Base-by-base conservation (phyloP, 1,140 invertebrate species). In the Caenorhabditis latens region DNA sequence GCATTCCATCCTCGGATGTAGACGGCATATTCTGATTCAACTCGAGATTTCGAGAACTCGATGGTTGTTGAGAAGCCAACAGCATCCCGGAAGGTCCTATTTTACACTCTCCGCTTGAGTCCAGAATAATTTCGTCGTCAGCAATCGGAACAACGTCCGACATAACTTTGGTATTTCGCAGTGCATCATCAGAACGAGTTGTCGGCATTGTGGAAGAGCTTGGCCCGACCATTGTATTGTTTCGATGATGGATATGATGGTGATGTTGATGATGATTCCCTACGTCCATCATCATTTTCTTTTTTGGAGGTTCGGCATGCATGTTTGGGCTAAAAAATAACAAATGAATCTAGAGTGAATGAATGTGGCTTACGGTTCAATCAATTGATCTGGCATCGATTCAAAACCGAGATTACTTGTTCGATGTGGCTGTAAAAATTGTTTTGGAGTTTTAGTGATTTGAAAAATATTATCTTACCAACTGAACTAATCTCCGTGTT, bases 341-440 rank as follows among this genome's bases (percentile, higher is more conserved):
- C 0, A 53, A 3, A 53, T 53, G 16, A 14, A 53, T 53, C 16
- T 53, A 53, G 50, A 53, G 9, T 53, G 16, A 53, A 53, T 40
- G 32, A 40, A 61, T 21, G n/a, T n/a, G 46, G 53, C 71, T 79
- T 42, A 79, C 71, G 71, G n/a, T 24, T 79, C 71, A 16, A 79
- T 50, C 5, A 63, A 32, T 43, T 50, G 71, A 8, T 79, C 71
- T 14, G 43, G 71, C 46, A 79, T 79, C 7, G 71, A 4, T 0
- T 79, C 71, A 53, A 24, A 79, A 21, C 43, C 46, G 13, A 79
- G 46, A 24, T 40, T 46, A 24, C 11, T 32, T 24, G 71, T 21
- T 24, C 46, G 19, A n/a, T 79, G 71, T 50, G 71, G 43, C 71
- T 79, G 71, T 53, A 79, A 75, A 71, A 65, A 65, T 65, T 65